Evolutionary conservation across 1,140 invertebrate genomes (phyloP).

Genomic region (Centruroides vittatus): DNA sequence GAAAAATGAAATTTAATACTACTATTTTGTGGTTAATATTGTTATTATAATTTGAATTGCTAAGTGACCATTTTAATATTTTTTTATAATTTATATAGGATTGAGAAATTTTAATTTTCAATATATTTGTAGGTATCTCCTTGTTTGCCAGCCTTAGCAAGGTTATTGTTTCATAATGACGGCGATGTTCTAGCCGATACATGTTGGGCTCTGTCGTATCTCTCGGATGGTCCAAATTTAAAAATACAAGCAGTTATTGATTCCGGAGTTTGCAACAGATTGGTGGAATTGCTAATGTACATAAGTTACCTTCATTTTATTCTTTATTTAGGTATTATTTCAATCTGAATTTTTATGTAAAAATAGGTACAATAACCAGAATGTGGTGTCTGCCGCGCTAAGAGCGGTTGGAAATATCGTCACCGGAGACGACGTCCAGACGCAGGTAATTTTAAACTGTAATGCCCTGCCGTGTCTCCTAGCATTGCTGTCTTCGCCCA

Average conservation of each 20-base stretch:
- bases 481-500: constrained; percentile 57
- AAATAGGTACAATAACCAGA: constrained; percentile 43
- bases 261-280: constrained; percentile 79
- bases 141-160: constrained; percentile 71
- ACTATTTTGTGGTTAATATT: too few species aligned
- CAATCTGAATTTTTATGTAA: too few species aligned
- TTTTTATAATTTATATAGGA: too few species aligned
- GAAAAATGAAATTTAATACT: too few species aligned
- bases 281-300: constrained; percentile 66
- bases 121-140: too few species aligned
- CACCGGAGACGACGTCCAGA: constrained; percentile 93
- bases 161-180: constrained; percentile 76
- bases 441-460: constrained; percentile 85
- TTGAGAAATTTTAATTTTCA: too few species aligned
- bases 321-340: too few species aligned
- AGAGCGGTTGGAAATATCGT: constrained; percentile 95
- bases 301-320: too few species aligned
- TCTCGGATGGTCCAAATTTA: constrained; percentile 93
- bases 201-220: constrained; percentile 88
- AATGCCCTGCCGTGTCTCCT: constrained; percentile 71
- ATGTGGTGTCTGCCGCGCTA: constrained; percentile 83
- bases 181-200: constrained; percentile 84
- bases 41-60: too few species aligned
- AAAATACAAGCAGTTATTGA: constrained; percentile 97
- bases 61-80: too few species aligned